Evolutionary conservation across 1,140 invertebrate species (phyloP).

Genomic region (Drosophila arawakana): DNA sequence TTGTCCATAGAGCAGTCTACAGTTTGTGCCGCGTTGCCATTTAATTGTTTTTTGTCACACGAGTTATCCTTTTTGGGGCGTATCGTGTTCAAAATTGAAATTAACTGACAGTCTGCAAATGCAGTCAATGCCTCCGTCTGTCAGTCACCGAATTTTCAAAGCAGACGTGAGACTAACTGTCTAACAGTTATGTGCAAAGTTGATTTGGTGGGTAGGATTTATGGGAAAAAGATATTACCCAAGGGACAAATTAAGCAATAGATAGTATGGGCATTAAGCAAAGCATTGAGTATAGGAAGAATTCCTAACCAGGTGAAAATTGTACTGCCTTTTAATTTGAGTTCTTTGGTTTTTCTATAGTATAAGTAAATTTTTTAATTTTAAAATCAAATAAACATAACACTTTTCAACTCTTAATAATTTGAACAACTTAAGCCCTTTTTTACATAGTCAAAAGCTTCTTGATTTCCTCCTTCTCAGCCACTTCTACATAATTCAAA

Average conservation of each 20-base stretch:
- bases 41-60: conserved; percentile 83
- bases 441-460: conserved; percentile 8
- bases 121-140: conserved; percentile 23
- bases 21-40: conserved; percentile 54
- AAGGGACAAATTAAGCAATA: background rate
- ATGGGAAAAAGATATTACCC: conserved; percentile 5
- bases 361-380: too few species aligned
- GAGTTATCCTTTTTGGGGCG: conserved; percentile 76
- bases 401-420: background rate
- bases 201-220: background rate
- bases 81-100: conserved; percentile 78
- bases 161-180: conserved; percentile 16
- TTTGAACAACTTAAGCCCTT: background rate
- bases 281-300: too few species aligned
- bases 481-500: conserved; percentile 92
- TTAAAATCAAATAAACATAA: background rate
- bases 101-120: conserved; percentile 63
- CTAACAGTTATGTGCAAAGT: background rate
- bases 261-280: background rate
- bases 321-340: too few species aligned
- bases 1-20: conserved; percentile 21
- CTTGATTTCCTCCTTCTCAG: conserved; percentile 94
- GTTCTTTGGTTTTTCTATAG: too few species aligned
- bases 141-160: conserved; percentile 5
- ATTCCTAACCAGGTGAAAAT: too few species aligned